Base-by-base conservation (phyloP, 2,113 vertebrate species). In the Zosterops japonicus region DNA sequence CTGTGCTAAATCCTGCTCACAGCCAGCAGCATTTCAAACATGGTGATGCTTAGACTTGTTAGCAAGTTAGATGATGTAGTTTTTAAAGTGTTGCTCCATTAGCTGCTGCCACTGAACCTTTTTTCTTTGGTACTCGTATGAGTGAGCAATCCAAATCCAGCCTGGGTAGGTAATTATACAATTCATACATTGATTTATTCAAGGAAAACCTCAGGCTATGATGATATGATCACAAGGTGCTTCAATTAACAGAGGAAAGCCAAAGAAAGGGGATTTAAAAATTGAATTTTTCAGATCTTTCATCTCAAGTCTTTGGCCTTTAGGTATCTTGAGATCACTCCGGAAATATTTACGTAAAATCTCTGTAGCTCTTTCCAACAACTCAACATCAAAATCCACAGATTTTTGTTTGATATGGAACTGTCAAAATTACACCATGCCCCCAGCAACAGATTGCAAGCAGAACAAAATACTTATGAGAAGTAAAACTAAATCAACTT, bases 381-480 rank as follows among this genome's bases (percentile, higher is more conserved):
- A 91, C 72, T 94, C 53, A 31, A 87, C 89, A 69, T 97, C 96
- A 97, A 96, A 96, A 92, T 76, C 90, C 83, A 42, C 12, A 36
- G 41, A 74, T 35, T 93, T 93, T 56, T 94, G 75, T 87, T 83
- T 90, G 86, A 94, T 95, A 87, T 14, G 60, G 76, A 96, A 49
- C 90, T 87, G 79, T 95, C 83, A 94, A 96, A 93, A 93, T 70
- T 71, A 53, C 52, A 64, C 39, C 63, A 57, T 33, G 70, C 69
- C 91, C 50, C 63, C 67, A 55, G 89, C 83, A 82, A 94, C 42
- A 59, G 21, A 47, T 8, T 53, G 59, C 64, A 92, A 91, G 69
- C 65, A 86, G 81, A 93, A 80, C 65, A 46, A 79, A 59, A 39
- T 41, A 61, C 46, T n/a, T n/a, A n/a, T n/a, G n/a, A n/a, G n/a